phyloP scores from a whole-genome alignment of 2,888 invertebrate genomes.

The Zeuzera pyrina region DNA sequence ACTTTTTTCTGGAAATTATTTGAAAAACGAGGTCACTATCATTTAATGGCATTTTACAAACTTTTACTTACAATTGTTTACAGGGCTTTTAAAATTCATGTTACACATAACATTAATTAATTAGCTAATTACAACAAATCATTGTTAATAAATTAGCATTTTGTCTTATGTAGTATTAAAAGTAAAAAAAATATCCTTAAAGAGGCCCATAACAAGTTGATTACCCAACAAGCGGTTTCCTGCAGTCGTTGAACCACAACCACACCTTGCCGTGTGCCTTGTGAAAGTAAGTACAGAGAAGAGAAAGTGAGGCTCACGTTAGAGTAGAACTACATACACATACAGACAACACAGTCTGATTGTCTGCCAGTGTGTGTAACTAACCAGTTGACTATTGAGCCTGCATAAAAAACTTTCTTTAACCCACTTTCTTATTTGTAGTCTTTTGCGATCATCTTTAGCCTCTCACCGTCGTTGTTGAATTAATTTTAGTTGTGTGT shows the following conservation, averaged over 20 bases:
- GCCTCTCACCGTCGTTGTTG: constrained; percentile 50
- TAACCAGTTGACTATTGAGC: constrained; percentile 48
- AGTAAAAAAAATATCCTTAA: no score
- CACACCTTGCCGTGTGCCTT: constrained; percentile 47
- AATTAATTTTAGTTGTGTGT: constrained; percentile 55
- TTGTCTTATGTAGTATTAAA: no score
- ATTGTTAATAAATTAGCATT: no score
- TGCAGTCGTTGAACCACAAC: constrained; percentile 49
- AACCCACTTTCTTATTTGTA: constrained; percentile 66
- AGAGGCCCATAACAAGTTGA: no score
- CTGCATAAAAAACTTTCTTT: constrained; percentile 69
- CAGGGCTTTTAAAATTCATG: no score
- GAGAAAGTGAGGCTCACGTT: constrained; percentile 67
- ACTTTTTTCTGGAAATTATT: no score
- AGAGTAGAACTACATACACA: constrained; percentile 31
- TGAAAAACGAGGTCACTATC: no score
- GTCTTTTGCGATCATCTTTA: constrained; percentile 54
- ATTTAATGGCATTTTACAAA: no score
- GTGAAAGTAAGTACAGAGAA: constrained; percentile 69
- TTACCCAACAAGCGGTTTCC: not conserved
- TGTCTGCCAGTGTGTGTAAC: constrained; percentile 44
- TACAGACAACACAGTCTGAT: constrained; percentile 38
- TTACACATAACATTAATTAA: no score
- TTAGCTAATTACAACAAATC: no score
- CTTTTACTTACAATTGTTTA: no score